A percentile compares a stretch with the other conserved stretches of the same genome.
phyloP scores from a whole-genome alignment of 2,888 invertebrate genomes.

The Drosophila lacicola region DNA sequence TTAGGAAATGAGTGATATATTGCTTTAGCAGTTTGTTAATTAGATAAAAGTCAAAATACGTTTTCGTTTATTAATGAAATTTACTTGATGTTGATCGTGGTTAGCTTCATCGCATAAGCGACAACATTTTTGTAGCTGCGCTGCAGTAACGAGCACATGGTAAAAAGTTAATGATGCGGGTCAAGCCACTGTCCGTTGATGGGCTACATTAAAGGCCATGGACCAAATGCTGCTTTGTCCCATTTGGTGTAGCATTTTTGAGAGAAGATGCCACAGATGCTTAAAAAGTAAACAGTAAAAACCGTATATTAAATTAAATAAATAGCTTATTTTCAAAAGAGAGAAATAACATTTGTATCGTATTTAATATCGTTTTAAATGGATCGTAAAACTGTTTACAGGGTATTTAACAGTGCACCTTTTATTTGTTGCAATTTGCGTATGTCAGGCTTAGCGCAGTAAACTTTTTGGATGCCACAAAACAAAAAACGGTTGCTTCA shows the following conservation, averaged over 20 bases:
- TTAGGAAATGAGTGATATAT: too few species aligned
- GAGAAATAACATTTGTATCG: too few species aligned
- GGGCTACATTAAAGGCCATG: constrained; percentile 59
- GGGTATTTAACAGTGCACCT: constrained; percentile 9
- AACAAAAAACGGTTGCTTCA: constrained; percentile 19
- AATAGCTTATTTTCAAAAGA: too few species aligned
- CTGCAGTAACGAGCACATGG: constrained; percentile 55
- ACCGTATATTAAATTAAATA: too few species aligned
- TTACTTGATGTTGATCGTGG: constrained; percentile 11
- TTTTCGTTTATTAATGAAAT: background rate
- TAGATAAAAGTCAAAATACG: too few species aligned
- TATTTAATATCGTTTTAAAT: too few species aligned
- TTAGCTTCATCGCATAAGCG: constrained; percentile 51
- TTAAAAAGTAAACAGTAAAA: too few species aligned
- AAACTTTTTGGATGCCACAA: constrained; percentile 45
- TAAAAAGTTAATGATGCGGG: constrained; percentile 77
- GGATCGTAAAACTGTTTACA: constrained; percentile 2
- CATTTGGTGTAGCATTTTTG: constrained; percentile 23
- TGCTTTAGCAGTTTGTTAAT: too few species aligned
- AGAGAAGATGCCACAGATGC: background rate
- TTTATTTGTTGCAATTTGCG: background rate
- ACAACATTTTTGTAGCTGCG: constrained; percentile 10
- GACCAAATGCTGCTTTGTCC: constrained; percentile 60
- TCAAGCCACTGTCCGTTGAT: constrained; percentile 52
- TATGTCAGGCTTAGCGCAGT: constrained; percentile 11